Evolutionary conservation across 2,888 invertebrate species (phyloP).

Genomic region (Tinea pellionella): DNA sequence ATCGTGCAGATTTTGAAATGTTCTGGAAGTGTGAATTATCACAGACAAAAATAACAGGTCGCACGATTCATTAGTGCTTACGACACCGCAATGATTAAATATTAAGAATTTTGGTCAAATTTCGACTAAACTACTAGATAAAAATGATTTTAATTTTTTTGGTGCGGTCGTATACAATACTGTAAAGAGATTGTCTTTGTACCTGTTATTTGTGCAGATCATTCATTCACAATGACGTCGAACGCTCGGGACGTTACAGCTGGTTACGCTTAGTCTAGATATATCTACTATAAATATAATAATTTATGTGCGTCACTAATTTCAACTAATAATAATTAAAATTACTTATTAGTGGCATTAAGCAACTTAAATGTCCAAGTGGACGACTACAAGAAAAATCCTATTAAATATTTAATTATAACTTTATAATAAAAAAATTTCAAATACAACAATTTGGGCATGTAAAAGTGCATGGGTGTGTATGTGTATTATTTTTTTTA

Average conservation of each 20-base stretch:
- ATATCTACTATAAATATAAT: background rate
- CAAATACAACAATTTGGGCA: constrained; percentile 4
- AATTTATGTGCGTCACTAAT: background rate
- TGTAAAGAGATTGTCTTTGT: background rate
- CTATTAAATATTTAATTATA: background rate
- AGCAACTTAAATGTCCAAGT: constrained; percentile 5
- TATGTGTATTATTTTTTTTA: background rate
- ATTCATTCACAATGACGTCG: background rate
- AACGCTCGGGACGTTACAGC: background rate
- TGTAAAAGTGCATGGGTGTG: background rate
- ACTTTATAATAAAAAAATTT: background rate
- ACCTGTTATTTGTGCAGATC: constrained; percentile 5
- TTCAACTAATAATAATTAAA: constrained; percentile 4
- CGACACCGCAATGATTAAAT: background rate
- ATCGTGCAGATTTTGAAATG: background rate
- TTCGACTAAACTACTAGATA: background rate
- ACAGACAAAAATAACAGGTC: constrained; percentile 3
- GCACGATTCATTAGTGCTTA: background rate
- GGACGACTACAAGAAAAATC: constrained; percentile 4
- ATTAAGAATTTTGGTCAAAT: background rate
- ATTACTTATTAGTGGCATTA: background rate
- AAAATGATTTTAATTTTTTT: background rate
- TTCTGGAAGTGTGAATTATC: background rate
- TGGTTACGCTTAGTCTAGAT: background rate
- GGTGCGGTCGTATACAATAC: background rate